Evolutionary conservation across 2,113 vertebrate genomes (phyloP), one percentile per base, ranked within the genome.

Genomic region (Dissostichus mawsoni): DNA sequence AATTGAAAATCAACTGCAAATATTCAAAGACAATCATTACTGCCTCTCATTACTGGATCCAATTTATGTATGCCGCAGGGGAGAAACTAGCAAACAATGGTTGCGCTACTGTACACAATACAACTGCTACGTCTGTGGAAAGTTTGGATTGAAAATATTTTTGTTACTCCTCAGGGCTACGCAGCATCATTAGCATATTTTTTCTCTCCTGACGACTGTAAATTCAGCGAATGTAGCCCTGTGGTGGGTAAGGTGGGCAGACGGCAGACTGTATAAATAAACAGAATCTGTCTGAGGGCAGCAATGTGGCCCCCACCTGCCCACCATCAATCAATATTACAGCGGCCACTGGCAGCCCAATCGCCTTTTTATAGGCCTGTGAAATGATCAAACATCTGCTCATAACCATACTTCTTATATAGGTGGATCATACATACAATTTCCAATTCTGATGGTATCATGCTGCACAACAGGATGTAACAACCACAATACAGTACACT

Each of bases 361-460:
- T 92, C 86, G 80, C 76, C 91, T 78, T 94, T 93, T 92, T 92
- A 93, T 91, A 90, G 90, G 87, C 89, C 81, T 92, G 84, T 86
- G 90, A 93, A 94, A 93, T 92, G 90, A 94, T 94, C 90, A 94
- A 93, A 93, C 93, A 94, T 94, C 93, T 95, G 93, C 88, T 95
- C 85, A 87, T 84, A 80, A 91, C 87, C 83, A 78, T 84, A 48
- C 86, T 90, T 90, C 88, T 91, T 93, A 83, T 89, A 89, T 81
- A 85, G 81, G 84, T 81, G 87, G 82, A 88, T 90, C 85, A 79
- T 85, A 91, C 84, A 81, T 88, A 84, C 80, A 85, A 84, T 87
- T 80, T 84, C 73, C 72, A 87, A 86, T 78, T 33, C 83, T 71
- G 72, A 70, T 47, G 47, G 23, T 59, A 74, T 77, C 36, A 17